These are phyloP conservation scores for Cyprinodon diabolis DNA, from an alignment of 2,797 vertebrate species.

Conservation along the genomic window DNA sequence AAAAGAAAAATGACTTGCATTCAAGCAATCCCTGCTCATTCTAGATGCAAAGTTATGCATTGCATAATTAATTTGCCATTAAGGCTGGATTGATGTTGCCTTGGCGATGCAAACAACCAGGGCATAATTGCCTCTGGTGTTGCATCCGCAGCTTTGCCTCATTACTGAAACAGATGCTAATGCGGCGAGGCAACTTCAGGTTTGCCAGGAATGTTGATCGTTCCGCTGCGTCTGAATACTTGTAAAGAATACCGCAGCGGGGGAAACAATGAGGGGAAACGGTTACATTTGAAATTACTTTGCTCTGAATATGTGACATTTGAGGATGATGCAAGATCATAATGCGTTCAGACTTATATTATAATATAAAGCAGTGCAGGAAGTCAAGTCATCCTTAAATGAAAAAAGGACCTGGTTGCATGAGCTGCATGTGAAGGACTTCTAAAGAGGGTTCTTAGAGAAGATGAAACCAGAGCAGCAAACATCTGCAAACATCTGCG, in stretches of 20 bases:
- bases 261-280: slow-evolving; percentile 1
- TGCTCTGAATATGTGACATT: slow-evolving; percentile 40
- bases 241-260: slow-evolving; percentile 3
- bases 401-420: too few species aligned
- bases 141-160: slow-evolving; percentile 66
- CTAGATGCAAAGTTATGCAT: slow-evolving; percentile 70
- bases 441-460: too few species aligned
- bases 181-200: slow-evolving; percentile 61
- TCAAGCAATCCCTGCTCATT: slow-evolving; percentile 54
- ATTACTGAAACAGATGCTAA: slow-evolving; percentile 80
- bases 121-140: slow-evolving; percentile 74
- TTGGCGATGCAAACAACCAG: slow-evolving; percentile 65
- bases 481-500: too few species aligned
- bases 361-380: background rate
- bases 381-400: background rate
- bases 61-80: slow-evolving; percentile 81
- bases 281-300: slow-evolving; percentile 2
- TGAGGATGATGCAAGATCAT: background rate
- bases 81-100: slow-evolving; percentile 72
- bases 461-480: too few species aligned
- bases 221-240: slow-evolving; percentile 12
- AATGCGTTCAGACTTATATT: background rate
- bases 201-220: slow-evolving; percentile 58
- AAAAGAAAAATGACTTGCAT: slow-evolving; percentile 46
- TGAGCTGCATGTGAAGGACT: too few species aligned